phyloP scores from a whole-genome alignment of 2,113 vertebrate species.

The Halichoerus grypus region DNA sequence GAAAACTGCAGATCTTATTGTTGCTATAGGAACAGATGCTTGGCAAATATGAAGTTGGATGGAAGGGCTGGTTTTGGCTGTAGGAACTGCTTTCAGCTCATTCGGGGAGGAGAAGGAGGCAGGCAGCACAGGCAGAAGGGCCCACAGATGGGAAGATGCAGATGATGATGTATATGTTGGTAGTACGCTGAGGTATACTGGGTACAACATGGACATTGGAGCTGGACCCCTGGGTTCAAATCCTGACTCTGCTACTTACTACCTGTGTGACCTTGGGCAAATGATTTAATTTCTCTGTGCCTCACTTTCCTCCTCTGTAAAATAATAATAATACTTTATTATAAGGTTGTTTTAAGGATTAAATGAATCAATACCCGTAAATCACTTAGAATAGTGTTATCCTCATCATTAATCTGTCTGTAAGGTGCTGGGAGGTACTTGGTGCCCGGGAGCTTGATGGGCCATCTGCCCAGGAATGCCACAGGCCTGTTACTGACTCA shows the following conservation, averaged over 20 bases:
- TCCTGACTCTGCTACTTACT: not conserved
- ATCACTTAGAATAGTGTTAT: not conserved
- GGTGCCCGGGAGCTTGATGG: not conserved
- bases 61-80: not conserved
- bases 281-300: constrained; percentile 11
- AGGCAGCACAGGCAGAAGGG: not conserved
- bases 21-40: constrained; percentile 53
- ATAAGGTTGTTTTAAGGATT: not conserved
- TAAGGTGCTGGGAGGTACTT: not conserved
- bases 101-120: not conserved
- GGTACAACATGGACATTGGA: not conserved
- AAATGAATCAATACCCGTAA: not conserved
- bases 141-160: not conserved
- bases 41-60: not conserved
- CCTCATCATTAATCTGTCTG: not conserved
- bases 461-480: not conserved
- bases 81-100: not conserved
- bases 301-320: constrained; percentile 25
- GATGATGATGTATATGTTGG: not conserved
- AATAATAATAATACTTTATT: constrained; percentile 7
- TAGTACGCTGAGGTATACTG: not conserved
- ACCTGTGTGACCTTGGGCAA: not conserved
- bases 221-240: not conserved
- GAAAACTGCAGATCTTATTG: not conserved
- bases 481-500: not conserved